Base-by-base conservation (phyloP, 2,888 invertebrate species). In the Sclerodermus sp. region DNA sequence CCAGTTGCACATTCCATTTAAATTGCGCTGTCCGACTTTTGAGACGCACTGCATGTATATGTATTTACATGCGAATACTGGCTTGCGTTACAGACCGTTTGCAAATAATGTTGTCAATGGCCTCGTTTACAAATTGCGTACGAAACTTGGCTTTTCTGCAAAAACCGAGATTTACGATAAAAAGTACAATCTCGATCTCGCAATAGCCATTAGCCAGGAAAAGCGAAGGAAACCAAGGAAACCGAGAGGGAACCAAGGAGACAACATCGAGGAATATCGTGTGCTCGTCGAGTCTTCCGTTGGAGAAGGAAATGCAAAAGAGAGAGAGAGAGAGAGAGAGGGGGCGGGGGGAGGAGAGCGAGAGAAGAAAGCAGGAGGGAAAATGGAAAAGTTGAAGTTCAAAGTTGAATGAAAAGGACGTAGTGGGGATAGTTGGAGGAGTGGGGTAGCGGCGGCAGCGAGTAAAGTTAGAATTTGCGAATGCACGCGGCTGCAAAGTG, bases 401-500 rank as follows among this genome's bases (percentile, higher is more conserved):
- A n/a, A n/a, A n/a, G n/a, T n/a, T n/a, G n/a, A n/a, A n/a, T 23
- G 3, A 23, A 5, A 23, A 23, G 23, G 8, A 23, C 23, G 23
- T 3, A 23, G 3, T 8, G 8, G 23, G 23, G 23, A 31, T 31
- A 12, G 34, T 6, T 34, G 34, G 10, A 10, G n/a, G 5, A 34
- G 12, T 4, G 4, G 10, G 14, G 34, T 4, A 14, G 10, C 12
- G 45, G 3, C 10, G 41, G 42, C 30, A 47, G 15, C 31, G 8
- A 13, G 31, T 1, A 31, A 45, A 50, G 56, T 55, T 54, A 51
- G 54, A 54, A 64, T 59, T 62, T 49, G 58, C 55, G 58, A 55
- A 58, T 55, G 57, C 58, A 59, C 56, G 36, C 17, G 39, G 16
- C 13, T 23, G 42, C 67, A 49, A 74, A 76, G 76, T 75, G 76